Evolutionary conservation across 2,797 vertebrate genomes (phyloP).

Genomic region (Anguilla marmorata): DNA sequence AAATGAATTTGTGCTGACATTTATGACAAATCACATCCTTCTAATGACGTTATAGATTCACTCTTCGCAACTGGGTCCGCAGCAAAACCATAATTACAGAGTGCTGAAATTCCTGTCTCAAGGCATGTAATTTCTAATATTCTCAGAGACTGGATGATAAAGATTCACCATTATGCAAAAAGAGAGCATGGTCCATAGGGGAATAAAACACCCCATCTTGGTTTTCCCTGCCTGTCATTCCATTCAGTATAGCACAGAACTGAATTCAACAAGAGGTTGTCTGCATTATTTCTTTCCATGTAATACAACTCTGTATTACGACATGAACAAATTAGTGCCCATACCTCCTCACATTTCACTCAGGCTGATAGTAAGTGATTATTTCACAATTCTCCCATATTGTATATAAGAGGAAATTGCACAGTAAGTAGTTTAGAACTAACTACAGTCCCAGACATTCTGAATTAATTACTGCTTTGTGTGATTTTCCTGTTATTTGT

Average conservation of each 20-base stretch:
- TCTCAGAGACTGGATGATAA: background rate
- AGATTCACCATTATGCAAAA: background rate
- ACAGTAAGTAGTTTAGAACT: no score
- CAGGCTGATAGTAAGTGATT: background rate
- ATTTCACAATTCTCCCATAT: background rate
- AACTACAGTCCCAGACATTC: background rate
- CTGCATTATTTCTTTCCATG: background rate
- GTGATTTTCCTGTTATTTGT: background rate
- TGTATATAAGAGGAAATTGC: background rate
- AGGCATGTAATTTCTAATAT: background rate
- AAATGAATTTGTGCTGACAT: conserved; percentile 67
- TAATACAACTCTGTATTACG: background rate
- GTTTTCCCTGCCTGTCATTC: background rate
- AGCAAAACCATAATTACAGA: conserved; percentile 9
- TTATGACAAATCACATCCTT: conserved; percentile 71
- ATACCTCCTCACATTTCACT: background rate
- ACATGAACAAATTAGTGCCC: background rate
- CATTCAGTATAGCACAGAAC: background rate
- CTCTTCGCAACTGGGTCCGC: background rate
- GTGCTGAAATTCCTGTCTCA: background rate
- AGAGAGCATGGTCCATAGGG: background rate
- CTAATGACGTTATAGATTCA: conserved; percentile 52
- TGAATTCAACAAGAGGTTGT: background rate
- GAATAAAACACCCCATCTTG: background rate
- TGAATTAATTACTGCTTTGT: background rate